Conservation (phyloP, 92 coral and sea anemone genomes). For the Diadumene lineata region DNA sequence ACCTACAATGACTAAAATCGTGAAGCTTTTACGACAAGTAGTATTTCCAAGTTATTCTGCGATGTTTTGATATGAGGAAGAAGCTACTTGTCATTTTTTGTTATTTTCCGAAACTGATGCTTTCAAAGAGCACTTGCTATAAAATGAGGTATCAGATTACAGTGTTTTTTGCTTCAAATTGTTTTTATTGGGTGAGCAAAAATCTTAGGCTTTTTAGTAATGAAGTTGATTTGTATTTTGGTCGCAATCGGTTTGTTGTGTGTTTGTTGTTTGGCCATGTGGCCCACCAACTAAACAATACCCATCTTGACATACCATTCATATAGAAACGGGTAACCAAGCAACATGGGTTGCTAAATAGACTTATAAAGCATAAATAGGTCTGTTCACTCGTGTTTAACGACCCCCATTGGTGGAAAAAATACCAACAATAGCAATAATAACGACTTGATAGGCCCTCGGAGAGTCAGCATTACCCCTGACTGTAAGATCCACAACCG, state of each 20-base stretch:
- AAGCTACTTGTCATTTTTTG: too few relatives aligned
- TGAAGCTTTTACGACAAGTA: too few relatives aligned
- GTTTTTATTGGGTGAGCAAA: too few relatives aligned
- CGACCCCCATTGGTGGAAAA: slow-evolving; percentile 1
- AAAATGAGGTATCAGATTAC: too few relatives aligned
- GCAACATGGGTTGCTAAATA: slow-evolving; percentile 26
- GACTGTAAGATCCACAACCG: neutral
- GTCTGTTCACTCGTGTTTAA: slow-evolving; percentile 5
- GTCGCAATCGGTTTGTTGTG: neutral
- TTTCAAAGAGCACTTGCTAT: too few relatives aligned
- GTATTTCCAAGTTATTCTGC: too few relatives aligned
- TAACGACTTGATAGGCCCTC: neutral
- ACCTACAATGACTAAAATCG: too few relatives aligned
- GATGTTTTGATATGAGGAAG: too few relatives aligned
- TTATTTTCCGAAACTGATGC: too few relatives aligned
- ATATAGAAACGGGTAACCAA: slow-evolving; percentile 5
- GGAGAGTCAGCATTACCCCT: neutral
- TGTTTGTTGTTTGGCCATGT: slow-evolving; percentile 8
- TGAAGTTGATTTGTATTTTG: neutral
- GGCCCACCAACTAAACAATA: neutral
- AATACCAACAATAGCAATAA: neutral
- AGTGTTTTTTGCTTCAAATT: too few relatives aligned
- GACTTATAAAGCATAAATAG: slow-evolving; percentile 9
- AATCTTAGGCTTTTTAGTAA: neutral
- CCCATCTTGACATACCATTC: slow-evolving; percentile 20